Base-by-base conservation (phyloP, 23 tunicate species). In the Phallusia fumigata region DNA sequence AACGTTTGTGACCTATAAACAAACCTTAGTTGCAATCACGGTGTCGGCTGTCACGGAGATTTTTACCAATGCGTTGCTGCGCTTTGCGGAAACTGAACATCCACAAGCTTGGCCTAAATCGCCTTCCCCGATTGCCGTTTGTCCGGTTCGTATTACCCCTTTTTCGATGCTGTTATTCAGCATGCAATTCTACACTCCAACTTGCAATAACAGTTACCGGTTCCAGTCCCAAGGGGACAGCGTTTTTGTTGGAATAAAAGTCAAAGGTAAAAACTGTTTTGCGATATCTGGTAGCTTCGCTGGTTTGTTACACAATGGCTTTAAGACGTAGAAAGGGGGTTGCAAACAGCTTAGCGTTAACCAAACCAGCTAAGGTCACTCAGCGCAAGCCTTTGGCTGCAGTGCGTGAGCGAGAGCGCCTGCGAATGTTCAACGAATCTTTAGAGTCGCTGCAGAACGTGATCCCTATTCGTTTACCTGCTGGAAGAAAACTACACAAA, bases 401-500 rank as follows among this genome's bases (percentile, higher is more conserved):
- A 0, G 53, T 90, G 30, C 72, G 88, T 31, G 95, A 90, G 77
- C 76, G 88, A 32, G 89, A 85, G 76, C 36, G 95, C 30, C 76
- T 90, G 31, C 85, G 85, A 64, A 65, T 82, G 33, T 85, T 90
- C 77, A 90, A 90, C 83, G 89, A 90, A 47, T 79, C 89, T 36
- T 34, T 90, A 58, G 80, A 85, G 31, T 49, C 80, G 30, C 36
- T 90, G 44, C 95, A 90, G 69, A 53, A 45, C 44, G 95, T 85
- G 11, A 90, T 90, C 47, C 95, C 95, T 11, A 64, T 90, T 0
- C 78, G 82, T 1, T 72, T 90, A 65, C 95, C 95, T n/a, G 88
- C 44, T 64, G 95, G 95, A 85, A 90, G 95, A 90, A 90, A 90
- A 65, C 86, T 90, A 6, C 95, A 90, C 53, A 90, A 90, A 77